Conservation (phyloP, 2,113 vertebrate genomes). For the Oreochromis aureus region DNA sequence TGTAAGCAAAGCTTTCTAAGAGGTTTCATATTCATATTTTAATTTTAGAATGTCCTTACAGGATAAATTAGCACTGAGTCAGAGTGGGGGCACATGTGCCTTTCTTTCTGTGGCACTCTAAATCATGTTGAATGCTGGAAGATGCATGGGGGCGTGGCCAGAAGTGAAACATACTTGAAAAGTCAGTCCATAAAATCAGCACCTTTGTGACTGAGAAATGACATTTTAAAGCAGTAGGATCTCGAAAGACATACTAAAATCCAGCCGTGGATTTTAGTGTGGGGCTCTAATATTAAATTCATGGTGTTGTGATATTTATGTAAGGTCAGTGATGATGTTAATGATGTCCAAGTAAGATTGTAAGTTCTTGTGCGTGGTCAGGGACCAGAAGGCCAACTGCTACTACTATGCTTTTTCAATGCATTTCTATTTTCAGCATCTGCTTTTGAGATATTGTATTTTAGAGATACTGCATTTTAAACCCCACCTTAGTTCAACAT, state of each 20-base stretch:
- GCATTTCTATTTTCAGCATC: neutral
- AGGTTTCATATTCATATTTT: conserved; percentile 2
- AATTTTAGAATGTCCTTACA: conserved; percentile 11
- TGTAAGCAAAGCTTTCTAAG: neutral
- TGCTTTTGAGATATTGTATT: neutral
- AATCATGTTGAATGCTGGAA: neutral
- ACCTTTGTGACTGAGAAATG: neutral
- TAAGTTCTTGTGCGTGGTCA: neutral
- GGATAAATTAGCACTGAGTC: neutral
- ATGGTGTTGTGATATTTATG: neutral
- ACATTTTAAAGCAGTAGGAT: neutral
- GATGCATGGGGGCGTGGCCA: neutral
- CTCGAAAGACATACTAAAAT: neutral
- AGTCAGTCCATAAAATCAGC: neutral
- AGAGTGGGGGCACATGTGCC: neutral
- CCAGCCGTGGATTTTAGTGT: neutral
- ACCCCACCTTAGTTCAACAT: neutral
- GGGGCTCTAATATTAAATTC: neutral
- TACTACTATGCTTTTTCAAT: neutral
- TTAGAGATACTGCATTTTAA: neutral
- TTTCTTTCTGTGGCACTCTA: neutral
- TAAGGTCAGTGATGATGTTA: neutral
- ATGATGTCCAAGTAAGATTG: neutral
- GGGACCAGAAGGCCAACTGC: neutral
- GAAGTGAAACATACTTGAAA: neutral